Percentiles rank a stretch among this genome's conserved stretches.
Evolutionary conservation across 2,113 vertebrate genomes (phyloP).

Genomic region (Gadus macrocephalus): DNA sequence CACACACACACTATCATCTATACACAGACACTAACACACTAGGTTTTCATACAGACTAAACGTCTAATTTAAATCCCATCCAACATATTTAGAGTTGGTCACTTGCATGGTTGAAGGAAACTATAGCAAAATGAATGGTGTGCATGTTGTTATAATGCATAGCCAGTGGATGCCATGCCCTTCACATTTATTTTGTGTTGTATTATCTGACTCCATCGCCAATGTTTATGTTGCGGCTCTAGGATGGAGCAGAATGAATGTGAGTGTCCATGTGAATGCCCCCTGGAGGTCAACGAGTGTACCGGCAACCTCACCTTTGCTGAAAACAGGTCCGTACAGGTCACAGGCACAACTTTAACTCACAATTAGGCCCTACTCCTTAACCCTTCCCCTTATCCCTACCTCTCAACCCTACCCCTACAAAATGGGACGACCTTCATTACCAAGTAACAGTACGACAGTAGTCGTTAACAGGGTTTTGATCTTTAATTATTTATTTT

Average conservation of each 20-base stretch:
- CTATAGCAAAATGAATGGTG: no score
- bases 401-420: background rate
- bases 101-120: no score
- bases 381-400: background rate
- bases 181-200: no score
- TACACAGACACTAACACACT: no score
- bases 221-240: constrained; percentile 8
- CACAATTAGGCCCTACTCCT: background rate
- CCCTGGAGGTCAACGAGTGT: constrained; percentile 97
- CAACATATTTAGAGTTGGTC: no score
- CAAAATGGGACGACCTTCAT: background rate
- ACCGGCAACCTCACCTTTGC: constrained; percentile 96
- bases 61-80: no score
- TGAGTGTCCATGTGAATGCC: constrained; percentile 97
- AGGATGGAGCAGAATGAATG: constrained; percentile 99
- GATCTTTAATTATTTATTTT: no score
- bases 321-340: constrained; percentile 84
- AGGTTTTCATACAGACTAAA: no score
- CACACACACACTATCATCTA: no score
- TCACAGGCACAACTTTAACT: background rate
- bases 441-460: background rate
- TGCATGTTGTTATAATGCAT: no score
- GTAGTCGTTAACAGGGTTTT: no score
- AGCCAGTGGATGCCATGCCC: no score
- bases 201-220: background rate